Evolutionary conservation across 2,797 vertebrate species (phyloP).

Genomic region (Monodelphis domestica): DNA sequence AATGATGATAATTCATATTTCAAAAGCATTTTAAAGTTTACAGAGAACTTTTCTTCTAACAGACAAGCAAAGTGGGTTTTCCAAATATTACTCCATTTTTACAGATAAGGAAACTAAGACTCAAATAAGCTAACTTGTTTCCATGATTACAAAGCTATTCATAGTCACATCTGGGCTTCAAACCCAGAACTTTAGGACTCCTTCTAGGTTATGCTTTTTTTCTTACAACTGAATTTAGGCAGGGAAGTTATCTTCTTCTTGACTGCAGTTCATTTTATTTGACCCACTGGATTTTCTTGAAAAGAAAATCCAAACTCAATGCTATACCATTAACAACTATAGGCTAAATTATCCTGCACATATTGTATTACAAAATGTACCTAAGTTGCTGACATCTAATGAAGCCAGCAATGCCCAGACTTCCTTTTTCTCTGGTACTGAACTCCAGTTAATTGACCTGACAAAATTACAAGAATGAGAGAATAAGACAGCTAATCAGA

Average conservation of each 20-base stretch:
- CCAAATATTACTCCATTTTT: neutral
- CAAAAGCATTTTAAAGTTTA: neutral
- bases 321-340: constrained; percentile 62
- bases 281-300: constrained; percentile 64
- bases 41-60: constrained; percentile 19
- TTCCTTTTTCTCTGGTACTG: constrained; percentile 81
- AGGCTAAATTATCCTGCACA: constrained; percentile 74
- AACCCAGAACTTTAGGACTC: too few species aligned
- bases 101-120: neutral
- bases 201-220: neutral
- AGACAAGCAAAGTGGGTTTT: neutral
- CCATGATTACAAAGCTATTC: too few species aligned
- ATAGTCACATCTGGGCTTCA: too few species aligned
- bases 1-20: constrained; percentile 40
- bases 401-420: constrained; percentile 72
- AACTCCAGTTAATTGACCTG: constrained; percentile 90
- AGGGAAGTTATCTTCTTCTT: neutral
- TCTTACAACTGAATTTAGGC: neutral
- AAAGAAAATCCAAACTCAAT: constrained; percentile 6
- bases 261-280: neutral
- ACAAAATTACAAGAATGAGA: constrained; percentile 92
- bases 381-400: constrained; percentile 79
- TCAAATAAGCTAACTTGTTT: neutral
- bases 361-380: constrained; percentile 78
- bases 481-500: constrained; percentile 91